phyloP scores from a whole-genome alignment of 2,888 invertebrate species.

The Hirtodrosophila cameraria region DNA sequence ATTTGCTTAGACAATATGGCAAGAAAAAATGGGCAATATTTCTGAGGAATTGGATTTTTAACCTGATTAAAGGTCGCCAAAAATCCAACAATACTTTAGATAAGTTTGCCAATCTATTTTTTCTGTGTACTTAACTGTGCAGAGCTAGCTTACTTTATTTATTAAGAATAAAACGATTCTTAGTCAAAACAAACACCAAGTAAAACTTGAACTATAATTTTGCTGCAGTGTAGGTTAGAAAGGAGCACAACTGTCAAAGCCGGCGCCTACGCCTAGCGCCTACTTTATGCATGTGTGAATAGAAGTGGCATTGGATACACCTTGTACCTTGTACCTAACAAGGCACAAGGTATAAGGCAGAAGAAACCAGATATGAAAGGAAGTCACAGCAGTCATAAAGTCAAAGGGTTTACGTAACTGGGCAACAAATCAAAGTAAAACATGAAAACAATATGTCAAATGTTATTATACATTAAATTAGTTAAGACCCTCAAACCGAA shows the following conservation, averaged over 20 bases:
- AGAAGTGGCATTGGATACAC: neutral
- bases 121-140: no score
- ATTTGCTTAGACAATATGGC: no score
- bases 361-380: neutral
- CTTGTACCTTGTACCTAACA: no score
- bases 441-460: conserved; percentile 81
- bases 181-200: no score
- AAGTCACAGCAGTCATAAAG: neutral
- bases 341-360: neutral
- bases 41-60: no score
- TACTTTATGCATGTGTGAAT: conserved; percentile 51
- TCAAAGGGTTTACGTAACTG: conserved; percentile 41
- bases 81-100: no score
- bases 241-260: conserved; percentile 21
- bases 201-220: neutral
- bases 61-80: no score
- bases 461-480: conserved; percentile 82
- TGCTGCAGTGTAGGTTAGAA: conserved; percentile 27
- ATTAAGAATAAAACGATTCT: no score
- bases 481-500: conserved; percentile 60
- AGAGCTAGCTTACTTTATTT: no score
- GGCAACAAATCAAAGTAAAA: conserved; percentile 76
- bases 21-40: no score
- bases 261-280: conserved; percentile 12
- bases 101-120: no score